phyloP scores from a whole-genome alignment of 2,797 vertebrate genomes.

The Tympanoctomys barrerae region DNA sequence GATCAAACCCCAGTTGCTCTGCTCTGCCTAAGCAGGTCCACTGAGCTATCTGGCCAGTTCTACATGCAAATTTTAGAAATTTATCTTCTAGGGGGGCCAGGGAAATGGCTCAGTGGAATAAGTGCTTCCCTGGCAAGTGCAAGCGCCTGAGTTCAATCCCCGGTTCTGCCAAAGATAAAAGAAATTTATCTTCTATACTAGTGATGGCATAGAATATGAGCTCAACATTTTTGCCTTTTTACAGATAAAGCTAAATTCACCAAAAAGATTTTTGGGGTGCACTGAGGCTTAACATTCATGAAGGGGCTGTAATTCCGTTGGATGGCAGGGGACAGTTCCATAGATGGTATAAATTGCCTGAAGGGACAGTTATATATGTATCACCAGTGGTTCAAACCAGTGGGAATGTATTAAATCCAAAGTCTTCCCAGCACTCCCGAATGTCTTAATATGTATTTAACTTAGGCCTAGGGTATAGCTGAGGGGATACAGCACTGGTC shows the following conservation, averaged over 20 bases:
- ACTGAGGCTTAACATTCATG: neutral
- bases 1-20: too few species aligned
- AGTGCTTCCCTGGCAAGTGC: too few species aligned
- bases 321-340: neutral
- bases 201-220: neutral
- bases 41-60: too few species aligned
- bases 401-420: neutral
- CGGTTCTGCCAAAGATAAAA: too few species aligned
- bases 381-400: neutral
- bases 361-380: neutral
- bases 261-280: neutral
- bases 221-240: constrained; percentile 12
- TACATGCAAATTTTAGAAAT: neutral
- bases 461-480: neutral
- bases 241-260: constrained; percentile 54
- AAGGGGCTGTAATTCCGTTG: neutral
- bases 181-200: neutral
- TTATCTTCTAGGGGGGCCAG: neutral
- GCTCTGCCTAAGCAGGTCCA: too few species aligned
- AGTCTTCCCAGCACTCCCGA: neutral
- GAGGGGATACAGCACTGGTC: neutral
- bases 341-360: neutral
- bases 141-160: too few species aligned
- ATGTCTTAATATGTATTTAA: neutral
- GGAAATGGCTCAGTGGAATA: too few species aligned